Base-by-base conservation (phyloP, 2,113 vertebrate genomes). In the Lipophrys pholis region DNA sequence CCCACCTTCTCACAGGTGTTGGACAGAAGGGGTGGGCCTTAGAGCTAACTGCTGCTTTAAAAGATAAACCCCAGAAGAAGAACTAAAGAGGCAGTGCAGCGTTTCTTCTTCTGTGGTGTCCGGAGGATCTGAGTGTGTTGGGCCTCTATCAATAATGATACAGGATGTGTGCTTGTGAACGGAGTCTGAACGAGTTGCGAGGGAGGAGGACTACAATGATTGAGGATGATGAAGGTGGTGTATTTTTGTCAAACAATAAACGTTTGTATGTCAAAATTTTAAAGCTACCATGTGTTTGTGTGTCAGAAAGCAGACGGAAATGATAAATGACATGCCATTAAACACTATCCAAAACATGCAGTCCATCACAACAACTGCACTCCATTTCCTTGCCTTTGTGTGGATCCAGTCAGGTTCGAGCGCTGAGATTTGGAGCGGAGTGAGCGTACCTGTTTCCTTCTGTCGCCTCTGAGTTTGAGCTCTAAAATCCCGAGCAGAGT, bases 181-280 rank as follows among this genome's bases (percentile, higher is more conserved):
- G 21, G 21, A 30, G 21, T 2, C 21, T 30, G 21, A 30, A 30
- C 4, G 21, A n/a, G n/a, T n/a, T n/a, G n/a, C n/a, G n/a, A 30
- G 21, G 21, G 21, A 30, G 21, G 21, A 30, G 21, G 21, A 30
- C 21, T 30, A 4, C 21, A 4, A 63, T 67, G 72, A 45, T 36
- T 36, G 67, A 43, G 17, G 49, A 73, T 10, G 56, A 67, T 10
- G 30, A 49, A 16, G 10, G 48, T 67, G 72, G 70, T 76, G 73
- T 59, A 76, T 78, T 82, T 88, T 85, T 85, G 70, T 87, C 83
- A 55, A 54, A 42, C 65, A 90, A 89, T 90, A 90, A 90, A 90
- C 59, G 61, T 89, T 88, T 88, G 48, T 90, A 87, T 79, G 53
- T 2, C 70, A 80, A 46, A 60, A 77, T 81, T 90, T 85, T 83